Evolutionary conservation across 2,113 vertebrate species (phyloP).

Genomic region (Sisor rabdophorus): DNA sequence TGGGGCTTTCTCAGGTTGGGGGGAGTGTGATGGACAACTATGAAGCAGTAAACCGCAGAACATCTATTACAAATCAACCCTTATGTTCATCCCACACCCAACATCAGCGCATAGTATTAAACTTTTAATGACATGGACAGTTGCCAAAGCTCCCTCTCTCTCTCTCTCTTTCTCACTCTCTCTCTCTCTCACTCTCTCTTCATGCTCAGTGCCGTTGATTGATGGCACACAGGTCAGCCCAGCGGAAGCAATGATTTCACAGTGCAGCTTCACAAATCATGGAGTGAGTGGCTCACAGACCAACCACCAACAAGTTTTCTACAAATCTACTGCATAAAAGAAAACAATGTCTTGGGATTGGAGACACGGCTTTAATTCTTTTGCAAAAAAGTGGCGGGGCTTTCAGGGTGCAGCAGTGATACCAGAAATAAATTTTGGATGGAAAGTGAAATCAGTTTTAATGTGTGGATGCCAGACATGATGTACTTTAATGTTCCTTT

Average conservation of each 20-base stretch:
- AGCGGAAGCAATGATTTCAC: slow-evolving; percentile 48
- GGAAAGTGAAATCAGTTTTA: background rate
- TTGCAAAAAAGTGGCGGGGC: slow-evolving; percentile 33
- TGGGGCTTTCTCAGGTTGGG: background rate
- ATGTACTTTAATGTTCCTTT: too few species aligned
- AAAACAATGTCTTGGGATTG: slow-evolving; percentile 38
- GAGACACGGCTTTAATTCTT: slow-evolving; percentile 45
- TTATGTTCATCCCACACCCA: slow-evolving; percentile 29
- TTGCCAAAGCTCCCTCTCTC: background rate
- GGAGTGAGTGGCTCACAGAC: slow-evolving; percentile 14
- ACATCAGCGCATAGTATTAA: background rate
- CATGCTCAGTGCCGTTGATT: slow-evolving; percentile 39
- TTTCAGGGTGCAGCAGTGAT: slow-evolving; percentile 12
- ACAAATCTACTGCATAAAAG: slow-evolving; percentile 49
- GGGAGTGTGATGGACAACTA: slow-evolving; percentile 26
- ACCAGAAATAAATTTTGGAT: slow-evolving; percentile 17
- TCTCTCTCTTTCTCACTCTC: too few species aligned
- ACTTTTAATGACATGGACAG: slow-evolving; percentile 27
- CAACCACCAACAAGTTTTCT: slow-evolving; percentile 10
- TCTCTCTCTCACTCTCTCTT: background rate
- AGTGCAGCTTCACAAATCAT: slow-evolving; percentile 42
- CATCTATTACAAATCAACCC: slow-evolving; percentile 19
- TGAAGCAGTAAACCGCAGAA: background rate
- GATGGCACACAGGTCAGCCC: slow-evolving; percentile 41
- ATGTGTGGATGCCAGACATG: too few species aligned